Percentiles rank a stretch among this genome's conserved stretches.
Evolutionary conservation across 2,888 invertebrate species (phyloP).

Genomic region (Coecobrya sp.): DNA sequence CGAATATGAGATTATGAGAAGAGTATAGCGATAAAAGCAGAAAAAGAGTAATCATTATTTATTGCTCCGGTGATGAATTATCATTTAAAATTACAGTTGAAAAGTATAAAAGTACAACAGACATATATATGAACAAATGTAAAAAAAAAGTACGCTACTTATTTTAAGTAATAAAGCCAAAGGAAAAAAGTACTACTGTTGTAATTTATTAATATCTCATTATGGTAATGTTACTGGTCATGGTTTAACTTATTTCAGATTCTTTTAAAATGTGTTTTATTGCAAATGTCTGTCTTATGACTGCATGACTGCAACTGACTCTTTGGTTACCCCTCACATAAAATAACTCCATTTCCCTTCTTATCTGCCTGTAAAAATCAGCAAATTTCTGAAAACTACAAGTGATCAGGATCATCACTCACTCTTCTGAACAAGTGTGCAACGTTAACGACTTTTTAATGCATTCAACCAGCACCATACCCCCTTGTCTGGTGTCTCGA

Average conservation of each 20-base stretch:
- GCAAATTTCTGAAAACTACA: conserved; percentile 11
- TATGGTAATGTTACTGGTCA: conserved; percentile 11
- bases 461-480: conserved; percentile 4
- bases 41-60: not conserved
- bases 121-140: not conserved
- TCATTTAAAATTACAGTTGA: not conserved
- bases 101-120: not conserved
- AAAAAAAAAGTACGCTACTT: not conserved
- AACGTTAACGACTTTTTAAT: conserved; percentile 1
- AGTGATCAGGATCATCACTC: not conserved
- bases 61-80: not conserved
- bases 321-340: not conserved
- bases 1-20: not conserved
- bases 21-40: not conserved
- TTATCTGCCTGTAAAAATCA: conserved; percentile 12
- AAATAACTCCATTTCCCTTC: conserved; percentile 28
- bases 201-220: not conserved
- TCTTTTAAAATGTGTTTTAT: not conserved
- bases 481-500: not conserved
- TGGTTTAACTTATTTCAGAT: not conserved
- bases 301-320: not conserved
- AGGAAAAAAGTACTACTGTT: not conserved
- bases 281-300: not conserved
- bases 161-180: not conserved
- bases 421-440: not conserved